Evolutionary conservation across 2,113 vertebrate genomes (phyloP), one percentile per base, ranked within the genome.

Genomic region (Cichladusa arquata): DNA sequence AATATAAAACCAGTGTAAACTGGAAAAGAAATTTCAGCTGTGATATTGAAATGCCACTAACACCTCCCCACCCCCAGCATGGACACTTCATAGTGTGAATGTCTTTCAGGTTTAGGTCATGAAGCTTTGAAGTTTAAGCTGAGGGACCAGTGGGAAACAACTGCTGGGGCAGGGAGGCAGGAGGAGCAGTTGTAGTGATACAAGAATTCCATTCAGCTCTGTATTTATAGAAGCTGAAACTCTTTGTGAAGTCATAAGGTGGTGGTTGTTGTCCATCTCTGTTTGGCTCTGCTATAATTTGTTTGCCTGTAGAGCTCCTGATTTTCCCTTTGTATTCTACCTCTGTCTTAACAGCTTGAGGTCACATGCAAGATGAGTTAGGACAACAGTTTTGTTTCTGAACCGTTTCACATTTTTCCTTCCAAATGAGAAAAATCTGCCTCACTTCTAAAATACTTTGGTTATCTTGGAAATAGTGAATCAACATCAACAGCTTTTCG

Each of bases 21-120:
- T 31, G 40, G 28, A 53, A 38, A 44, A 64, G 34, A 56, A 20
- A 19, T 69, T 67, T 60, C 40, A 61, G 0, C 44, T 36, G 26
- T n/a, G 64, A 4, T 44, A 56, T 19, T 47, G 61, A 33, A 25
- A 47, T 33, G 29, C 12, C 16, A 12, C 44, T 45, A 38, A 69
- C 0, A 1, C 20, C 40, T 65, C 28, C 17, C 11, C 14, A 15
- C 8, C 10, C 24, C 22, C 18, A 25, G 0, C 53, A 33, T 5
- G 61, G 69, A 40, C 5, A 8, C 51, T 70, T 66, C 6, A 12
- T 34, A 25, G 34, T 11, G 15, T 29, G 25, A 54, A 18, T 23
- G 33, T 65, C 50, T 65, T 61, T 65, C 36, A 29, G 31, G 22
- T 90, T 87, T 40, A 42, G 69, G 13, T 78, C 45, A 7, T 19